Evolutionary conservation across 1,140 invertebrate species (phyloP), one percentile per base, ranked within the genome.

Genomic region (Diorhabda elongata): DNA sequence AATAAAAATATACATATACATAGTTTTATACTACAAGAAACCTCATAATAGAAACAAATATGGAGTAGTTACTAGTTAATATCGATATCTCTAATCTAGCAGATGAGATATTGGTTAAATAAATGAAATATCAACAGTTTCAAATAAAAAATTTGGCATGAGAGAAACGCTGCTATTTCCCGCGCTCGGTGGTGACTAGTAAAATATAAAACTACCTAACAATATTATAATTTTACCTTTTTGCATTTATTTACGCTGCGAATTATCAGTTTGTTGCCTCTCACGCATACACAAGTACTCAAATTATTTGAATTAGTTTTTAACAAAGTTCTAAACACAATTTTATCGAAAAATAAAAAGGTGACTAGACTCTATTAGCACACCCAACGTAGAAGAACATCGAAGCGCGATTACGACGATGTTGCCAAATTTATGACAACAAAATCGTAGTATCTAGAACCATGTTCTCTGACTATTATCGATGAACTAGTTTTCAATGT

Each of bases 101-200:
- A 26, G 26, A 26, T 26, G 26, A 26, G 26, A 26, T 26, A 26
- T 26, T 26, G 26, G 26, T 26, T 26, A 26, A 26, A 26, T 26
- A 26, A 26, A 26, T 26, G 26, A 26, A 26, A 26, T 26, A 26
- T 26, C 26, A 26, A 26, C 26, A n/a, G 47, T 52, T 52, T 52
- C 6, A 52, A 52, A n/a, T 52, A 52, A 8, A 52, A 52, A 52
- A 6, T 52, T n/a, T 6, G 6, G 26, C 26, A 52, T 52, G 42
- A 66, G 67, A 68, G 45, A 26, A 59, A 71, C 70, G 70, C 62
- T 64, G 69, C 61, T 62, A 45, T 58, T 52, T 70, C 59, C 68
- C 68, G 71, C 71, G 71, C 68, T 70, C 68, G 70, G 65, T 45
- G 59, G 62, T 64, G 71, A 66, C 71, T 68, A 65, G 71, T 68